Evolutionary conservation across 1,140 invertebrate genomes (phyloP).

Genomic region (Artemia franciscana): DNA sequence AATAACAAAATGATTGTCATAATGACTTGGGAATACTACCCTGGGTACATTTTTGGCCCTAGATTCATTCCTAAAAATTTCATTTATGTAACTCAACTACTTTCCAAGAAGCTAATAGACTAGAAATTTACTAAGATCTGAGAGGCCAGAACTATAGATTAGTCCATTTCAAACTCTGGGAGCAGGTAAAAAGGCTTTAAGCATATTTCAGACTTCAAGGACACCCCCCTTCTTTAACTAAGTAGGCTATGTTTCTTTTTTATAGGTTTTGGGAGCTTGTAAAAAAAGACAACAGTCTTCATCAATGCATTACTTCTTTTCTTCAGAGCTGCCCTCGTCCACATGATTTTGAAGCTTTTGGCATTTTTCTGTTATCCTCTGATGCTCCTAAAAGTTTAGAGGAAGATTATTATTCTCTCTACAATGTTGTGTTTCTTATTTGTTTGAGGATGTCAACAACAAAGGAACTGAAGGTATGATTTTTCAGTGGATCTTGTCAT

Average conservation of each 20-base stretch:
- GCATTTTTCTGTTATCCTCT: constrained; percentile 22
- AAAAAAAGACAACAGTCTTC: constrained; percentile 36
- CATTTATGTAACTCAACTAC: no score
- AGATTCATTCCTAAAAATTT: no score
- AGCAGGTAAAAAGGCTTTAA: neutral
- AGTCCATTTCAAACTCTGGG: neutral
- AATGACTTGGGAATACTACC: no score
- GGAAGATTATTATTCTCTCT: constrained; percentile 26
- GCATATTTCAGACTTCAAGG: no score
- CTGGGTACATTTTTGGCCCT: no score
- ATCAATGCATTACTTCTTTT: constrained; percentile 39
- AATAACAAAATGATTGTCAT: no score
- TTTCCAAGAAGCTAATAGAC: no score
- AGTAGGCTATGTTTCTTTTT: constrained; percentile 13
- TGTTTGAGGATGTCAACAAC: constrained; percentile 45
- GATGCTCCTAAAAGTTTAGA: constrained; percentile 22
- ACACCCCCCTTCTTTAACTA: neutral
- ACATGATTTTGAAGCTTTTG: constrained; percentile 19
- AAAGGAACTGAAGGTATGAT: constrained; percentile 36
- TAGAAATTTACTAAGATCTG: neutral
- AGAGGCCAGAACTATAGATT: neutral
- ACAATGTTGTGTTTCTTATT: constrained; percentile 35
- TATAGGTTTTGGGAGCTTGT: constrained; percentile 59
- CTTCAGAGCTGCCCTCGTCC: constrained; percentile 43
- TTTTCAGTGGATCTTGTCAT: neutral